phyloP scores from a whole-genome alignment of 1,140 invertebrate genomes.

The Mylabris phalerata region DNA sequence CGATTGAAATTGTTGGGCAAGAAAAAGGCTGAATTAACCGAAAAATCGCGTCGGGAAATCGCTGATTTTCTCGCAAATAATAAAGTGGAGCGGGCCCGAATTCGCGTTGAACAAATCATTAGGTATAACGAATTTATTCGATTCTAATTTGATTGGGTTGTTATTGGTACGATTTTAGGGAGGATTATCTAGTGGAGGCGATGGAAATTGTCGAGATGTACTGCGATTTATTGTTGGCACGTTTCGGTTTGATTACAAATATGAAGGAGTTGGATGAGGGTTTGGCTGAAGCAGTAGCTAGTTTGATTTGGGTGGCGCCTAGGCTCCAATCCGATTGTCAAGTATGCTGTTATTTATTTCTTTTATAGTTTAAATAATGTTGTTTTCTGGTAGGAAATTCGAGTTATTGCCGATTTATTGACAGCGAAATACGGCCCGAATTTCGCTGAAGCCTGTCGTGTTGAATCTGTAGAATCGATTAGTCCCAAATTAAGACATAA shows the following conservation, averaged over 20 bases:
- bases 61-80: slow-evolving; percentile 88
- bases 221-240: slow-evolving; percentile 93
- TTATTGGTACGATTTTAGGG: slow-evolving; percentile 49
- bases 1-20: slow-evolving; percentile 94
- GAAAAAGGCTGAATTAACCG: slow-evolving; percentile 94
- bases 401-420: slow-evolving; percentile 86
- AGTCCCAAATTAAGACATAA: slow-evolving; percentile 96
- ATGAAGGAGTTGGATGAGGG: slow-evolving; percentile 97
- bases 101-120: slow-evolving; percentile 97
- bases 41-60: slow-evolving; percentile 95
- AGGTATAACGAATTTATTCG: slow-evolving; percentile 41
- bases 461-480: slow-evolving; percentile 71
- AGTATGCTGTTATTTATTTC: slow-evolving; percentile 34
- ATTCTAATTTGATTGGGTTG: neutral
- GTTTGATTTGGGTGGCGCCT: slow-evolving; percentile 93
- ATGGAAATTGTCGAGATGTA: slow-evolving; percentile 99
- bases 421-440: slow-evolving; percentile 90
- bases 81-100: slow-evolving; percentile 91
- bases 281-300: slow-evolving; percentile 91
- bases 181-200: slow-evolving; percentile 98
- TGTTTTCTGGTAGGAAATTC: slow-evolving; percentile 60
- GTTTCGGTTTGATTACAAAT: slow-evolving; percentile 95
- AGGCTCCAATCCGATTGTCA: slow-evolving; percentile 75
- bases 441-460: slow-evolving; percentile 79
- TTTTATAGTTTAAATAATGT: slow-evolving; percentile 1